Evolutionary conservation across 2,113 vertebrate genomes (phyloP).

Genomic region (Lophura nycthemera): DNA sequence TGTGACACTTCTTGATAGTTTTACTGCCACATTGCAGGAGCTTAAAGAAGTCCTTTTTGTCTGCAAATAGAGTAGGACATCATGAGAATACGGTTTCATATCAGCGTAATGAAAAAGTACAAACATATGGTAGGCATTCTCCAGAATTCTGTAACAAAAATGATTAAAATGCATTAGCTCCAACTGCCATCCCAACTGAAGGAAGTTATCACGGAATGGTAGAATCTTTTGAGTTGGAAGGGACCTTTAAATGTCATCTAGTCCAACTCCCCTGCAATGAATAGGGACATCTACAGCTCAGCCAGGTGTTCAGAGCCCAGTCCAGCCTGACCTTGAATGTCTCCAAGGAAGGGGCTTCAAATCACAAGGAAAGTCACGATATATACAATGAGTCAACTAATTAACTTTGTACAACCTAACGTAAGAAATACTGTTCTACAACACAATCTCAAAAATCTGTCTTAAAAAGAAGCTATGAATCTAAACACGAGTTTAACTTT

Average conservation of each 20-base stretch:
- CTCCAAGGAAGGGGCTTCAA: background rate
- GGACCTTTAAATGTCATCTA: no score
- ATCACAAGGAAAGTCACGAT: background rate
- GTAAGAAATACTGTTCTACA: background rate
- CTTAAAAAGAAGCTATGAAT: background rate
- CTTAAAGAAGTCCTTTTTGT: background rate
- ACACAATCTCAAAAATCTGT: background rate
- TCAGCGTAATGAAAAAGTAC: background rate
- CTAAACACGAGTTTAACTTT: background rate
- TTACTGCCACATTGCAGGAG: background rate
- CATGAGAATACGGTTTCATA: slow-evolving; percentile 8
- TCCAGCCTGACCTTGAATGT: no score
- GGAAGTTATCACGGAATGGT: background rate
- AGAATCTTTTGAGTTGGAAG: no score
- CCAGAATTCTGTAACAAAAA: background rate
- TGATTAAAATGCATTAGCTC: background rate
- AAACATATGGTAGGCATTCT: background rate
- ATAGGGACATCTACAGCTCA: no score
- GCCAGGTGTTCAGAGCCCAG: no score
- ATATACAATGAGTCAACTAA: background rate
- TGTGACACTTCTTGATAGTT: background rate
- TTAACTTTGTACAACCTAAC: background rate
- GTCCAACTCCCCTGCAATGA: no score
- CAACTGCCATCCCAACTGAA: background rate
- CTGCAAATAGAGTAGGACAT: background rate